Evolutionary conservation across 2,797 vertebrate genomes (phyloP), one percentile per base, ranked within the genome.

Genomic region (Taenioides sp.): DNA sequence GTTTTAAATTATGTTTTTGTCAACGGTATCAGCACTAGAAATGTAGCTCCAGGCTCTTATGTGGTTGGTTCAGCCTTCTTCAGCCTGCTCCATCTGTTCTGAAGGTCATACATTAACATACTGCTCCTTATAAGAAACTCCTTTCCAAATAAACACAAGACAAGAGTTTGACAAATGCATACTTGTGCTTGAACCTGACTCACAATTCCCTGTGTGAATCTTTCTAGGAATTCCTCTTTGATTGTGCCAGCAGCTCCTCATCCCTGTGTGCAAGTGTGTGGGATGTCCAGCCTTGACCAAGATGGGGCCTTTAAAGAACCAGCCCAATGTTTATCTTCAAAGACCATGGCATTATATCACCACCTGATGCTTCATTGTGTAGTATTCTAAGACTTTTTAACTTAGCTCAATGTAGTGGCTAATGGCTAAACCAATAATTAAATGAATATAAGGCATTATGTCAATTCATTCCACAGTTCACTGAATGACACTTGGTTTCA

Each of bases 251-350:
- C 67, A 74, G 17, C 40, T 49, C 37, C 34, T 37, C 50, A 16
- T 37, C 65, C 66, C 27, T 37, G 69, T 69, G 72, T 47, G 76
- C 76, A 70, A 71, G 77, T 74, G 67, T 76, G 77, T 73, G 80
- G 83, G 82, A 77, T 60, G 77, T 65, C 63, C 78, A 71, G 77
- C 84, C 82, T 86, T 85, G 82, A 86, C 81, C 82, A 76, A 40
- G 64, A 70, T 34, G 52, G 54, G 72, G 57, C 62, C 55, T 43
- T 63, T 74, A 80, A 10, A 83, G 71, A 50, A 74, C 25, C 72
- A 52, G 54, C 69, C 25, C n/a, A 70, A 75, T 81, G 72, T 86
- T 87, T 69, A 87, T 88, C 84, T 86, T 80, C 78, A 72, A 37
- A 40, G 55, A 25, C 76, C 67, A 67, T 1, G 37, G 27, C 37